phyloP scores from a whole-genome alignment of 2,888 invertebrate genomes.

The Epinotia brunnichana region DNA sequence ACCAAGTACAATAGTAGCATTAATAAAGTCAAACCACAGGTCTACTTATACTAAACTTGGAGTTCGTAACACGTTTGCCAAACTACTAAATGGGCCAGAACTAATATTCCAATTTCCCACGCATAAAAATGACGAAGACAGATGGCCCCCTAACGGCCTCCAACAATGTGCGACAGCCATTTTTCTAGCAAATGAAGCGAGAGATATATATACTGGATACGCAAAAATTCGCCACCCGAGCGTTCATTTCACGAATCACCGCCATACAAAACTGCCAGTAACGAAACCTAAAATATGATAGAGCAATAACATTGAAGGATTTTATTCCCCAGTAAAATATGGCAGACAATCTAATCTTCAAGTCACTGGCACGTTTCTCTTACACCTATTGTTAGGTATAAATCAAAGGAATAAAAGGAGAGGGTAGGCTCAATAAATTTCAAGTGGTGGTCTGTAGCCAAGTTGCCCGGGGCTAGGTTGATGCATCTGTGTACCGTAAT shows the following conservation, averaged over 20 bases:
- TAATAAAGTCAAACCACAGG: background rate
- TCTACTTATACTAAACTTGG: slow-evolving; percentile 2
- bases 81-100: slow-evolving; percentile 32
- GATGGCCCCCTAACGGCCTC: slow-evolving; percentile 33
- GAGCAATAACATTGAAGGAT: slow-evolving; percentile 29
- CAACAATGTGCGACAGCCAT: slow-evolving; percentile 31
- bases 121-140: slow-evolving; percentile 42
- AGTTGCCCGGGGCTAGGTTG: slow-evolving; percentile 50
- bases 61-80: slow-evolving; percentile 23
- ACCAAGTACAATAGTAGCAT: too few relatives aligned
- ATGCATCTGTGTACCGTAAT: slow-evolving; percentile 45
- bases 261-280: slow-evolving; percentile 11
- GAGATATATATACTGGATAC: slow-evolving; percentile 29
- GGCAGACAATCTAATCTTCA: slow-evolving; percentile 57
- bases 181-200: slow-evolving; percentile 40
- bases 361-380: slow-evolving; percentile 54
- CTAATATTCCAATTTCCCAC: slow-evolving; percentile 29
- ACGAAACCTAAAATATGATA: slow-evolving; percentile 23
- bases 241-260: slow-evolving; percentile 17
- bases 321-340: slow-evolving; percentile 58
- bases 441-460: slow-evolving; percentile 56
- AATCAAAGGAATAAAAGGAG: slow-evolving; percentile 52
- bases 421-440: slow-evolving; percentile 59
- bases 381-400: slow-evolving; percentile 52
- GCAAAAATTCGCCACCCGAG: slow-evolving; percentile 24